These are phyloP conservation scores for Zaprionus africanus DNA, from an alignment of 1,140 invertebrate species.

Conservation along the genomic window DNA sequence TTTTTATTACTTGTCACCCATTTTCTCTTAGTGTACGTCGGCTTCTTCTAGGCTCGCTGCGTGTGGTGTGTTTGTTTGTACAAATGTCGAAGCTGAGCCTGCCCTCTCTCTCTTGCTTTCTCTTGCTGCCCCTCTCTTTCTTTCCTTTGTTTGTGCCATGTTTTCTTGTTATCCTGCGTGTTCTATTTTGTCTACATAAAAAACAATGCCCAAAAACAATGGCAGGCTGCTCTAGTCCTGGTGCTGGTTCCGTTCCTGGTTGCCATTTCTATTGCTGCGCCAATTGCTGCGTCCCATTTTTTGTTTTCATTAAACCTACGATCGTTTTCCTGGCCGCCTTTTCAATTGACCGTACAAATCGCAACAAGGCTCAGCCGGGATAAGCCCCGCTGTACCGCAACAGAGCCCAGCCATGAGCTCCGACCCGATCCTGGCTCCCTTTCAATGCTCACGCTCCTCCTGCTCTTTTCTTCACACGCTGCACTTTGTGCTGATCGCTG, in stretches of 20 bases:
- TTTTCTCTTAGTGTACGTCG: neutral
- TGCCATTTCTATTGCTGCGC: slow-evolving; percentile 14
- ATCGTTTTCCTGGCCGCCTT: slow-evolving; percentile 74
- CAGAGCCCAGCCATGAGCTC: neutral
- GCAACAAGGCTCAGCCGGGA: slow-evolving; percentile 82
- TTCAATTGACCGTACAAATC: slow-evolving; percentile 83
- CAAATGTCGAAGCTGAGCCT: slow-evolving; percentile 32
- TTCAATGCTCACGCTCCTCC: slow-evolving; percentile 32
- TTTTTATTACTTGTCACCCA: neutral
- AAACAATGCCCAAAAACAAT: slow-evolving; percentile 42
- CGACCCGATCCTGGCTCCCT: slow-evolving; percentile 17
- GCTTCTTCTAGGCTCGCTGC: slow-evolving; percentile 15
- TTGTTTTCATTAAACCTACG: slow-evolving; percentile 41
- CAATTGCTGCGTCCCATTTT: neutral
- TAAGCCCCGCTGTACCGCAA: slow-evolving; percentile 72
- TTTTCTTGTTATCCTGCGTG: slow-evolving; percentile 51
- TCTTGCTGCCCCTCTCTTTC: neutral
- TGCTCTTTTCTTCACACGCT: slow-evolving; percentile 57
- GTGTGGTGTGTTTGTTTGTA: slow-evolving; percentile 66
- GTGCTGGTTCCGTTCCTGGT: slow-evolving; percentile 3
- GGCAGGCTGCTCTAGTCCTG: slow-evolving; percentile 9
- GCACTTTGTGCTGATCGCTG: slow-evolving; percentile 61
- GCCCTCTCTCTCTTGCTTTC: neutral
- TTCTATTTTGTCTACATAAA: slow-evolving; percentile 46
- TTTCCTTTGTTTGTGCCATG: neutral